Evolutionary conservation across 1,140 invertebrate species (phyloP), one percentile per base, ranked within the genome.

Genomic region (Pollicipes pollicipes): DNA sequence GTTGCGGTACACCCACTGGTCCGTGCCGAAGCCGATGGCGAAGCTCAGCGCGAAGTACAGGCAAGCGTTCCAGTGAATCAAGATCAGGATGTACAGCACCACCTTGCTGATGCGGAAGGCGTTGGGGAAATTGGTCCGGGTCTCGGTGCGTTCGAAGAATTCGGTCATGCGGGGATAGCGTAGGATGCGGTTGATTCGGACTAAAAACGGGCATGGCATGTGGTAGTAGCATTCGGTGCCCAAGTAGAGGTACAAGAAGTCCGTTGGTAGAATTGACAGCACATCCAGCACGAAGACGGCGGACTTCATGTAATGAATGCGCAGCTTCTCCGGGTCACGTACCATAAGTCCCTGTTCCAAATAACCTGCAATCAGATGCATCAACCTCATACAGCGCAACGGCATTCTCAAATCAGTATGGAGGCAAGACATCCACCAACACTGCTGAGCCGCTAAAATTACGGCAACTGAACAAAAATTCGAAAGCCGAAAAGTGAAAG

Each of bases 21-120:
- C 95, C 0, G 85, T 83, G 3, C 92, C 93, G 76, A 97, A 93
- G 13, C 94, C 95, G 32, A 97, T 90, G 27, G 85, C 85, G 75
- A 89, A 90, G 78, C 92, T 95, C 72, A 97, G 93, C 67, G 87
- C 88, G 78, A 95, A 97, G 81, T 96, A 97, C 73, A 95, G 83
- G 78, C 95, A 97, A 16, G 91, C 93, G 80, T 97, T 97, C 94
- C 94, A 97, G 79, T 97, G 95, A 74, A 97, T 97, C 66, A 97
- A 85, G 66, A 97, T 87, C 35, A 97, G 83, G 72, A 97, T 95
- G 73, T 90, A 91, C 78, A 95, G 84, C 26, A 97, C 86, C 66
- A 88, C 85, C 82, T 90, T 90, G 80, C 86, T 88, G 73, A 93
- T 93, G 72, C 90, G 83, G 79, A 92, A 91, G 35, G 87, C 89